A percentile compares a stretch with the other conserved stretches of the same genome.
Evolutionary conservation across 2,113 vertebrate species (phyloP).

Genomic region (Sterrhoptilus dennistouni): DNA sequence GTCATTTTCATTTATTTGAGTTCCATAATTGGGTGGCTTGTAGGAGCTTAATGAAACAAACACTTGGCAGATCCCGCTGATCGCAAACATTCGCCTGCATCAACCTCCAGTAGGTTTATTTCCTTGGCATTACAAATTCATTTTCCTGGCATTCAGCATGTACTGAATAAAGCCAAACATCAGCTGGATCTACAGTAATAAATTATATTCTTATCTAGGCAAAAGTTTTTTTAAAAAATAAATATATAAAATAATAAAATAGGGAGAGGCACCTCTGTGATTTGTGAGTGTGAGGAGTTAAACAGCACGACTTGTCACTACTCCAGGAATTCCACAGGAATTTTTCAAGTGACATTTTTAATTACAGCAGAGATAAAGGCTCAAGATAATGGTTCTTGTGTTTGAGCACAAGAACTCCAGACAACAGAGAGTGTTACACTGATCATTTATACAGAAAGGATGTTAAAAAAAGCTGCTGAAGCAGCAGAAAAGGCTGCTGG

Average conservation of each 20-base stretch:
- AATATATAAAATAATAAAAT: background rate
- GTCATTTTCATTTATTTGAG: conserved; percentile 77
- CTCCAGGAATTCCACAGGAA: background rate
- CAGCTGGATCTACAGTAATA: conserved; percentile 44
- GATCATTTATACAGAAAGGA: conserved; percentile 35
- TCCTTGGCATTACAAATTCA: conserved; percentile 3
- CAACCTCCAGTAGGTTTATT: background rate
- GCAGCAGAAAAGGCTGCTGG: conserved; percentile 57
- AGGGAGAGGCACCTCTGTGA: background rate
- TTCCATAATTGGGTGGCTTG: conserved; percentile 72
- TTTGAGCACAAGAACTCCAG: background rate
- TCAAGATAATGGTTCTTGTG: background rate
- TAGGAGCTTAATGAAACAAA: conserved; percentile 79
- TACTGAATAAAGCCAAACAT: conserved; percentile 28
- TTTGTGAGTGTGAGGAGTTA: background rate
- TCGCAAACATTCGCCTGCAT: conserved; percentile 10
- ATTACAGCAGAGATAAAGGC: background rate
- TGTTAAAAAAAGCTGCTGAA: conserved; percentile 51
- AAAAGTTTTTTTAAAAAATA: background rate
- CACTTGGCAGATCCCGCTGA: conserved; percentile 30
- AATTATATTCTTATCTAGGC: background rate
- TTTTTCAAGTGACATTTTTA: background rate
- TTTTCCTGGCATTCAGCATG: background rate
- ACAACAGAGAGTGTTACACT: background rate
- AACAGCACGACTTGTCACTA: background rate